Evolutionary conservation across 1,140 invertebrate species (phyloP).

Genomic region (Phthorimaea operculella): DNA sequence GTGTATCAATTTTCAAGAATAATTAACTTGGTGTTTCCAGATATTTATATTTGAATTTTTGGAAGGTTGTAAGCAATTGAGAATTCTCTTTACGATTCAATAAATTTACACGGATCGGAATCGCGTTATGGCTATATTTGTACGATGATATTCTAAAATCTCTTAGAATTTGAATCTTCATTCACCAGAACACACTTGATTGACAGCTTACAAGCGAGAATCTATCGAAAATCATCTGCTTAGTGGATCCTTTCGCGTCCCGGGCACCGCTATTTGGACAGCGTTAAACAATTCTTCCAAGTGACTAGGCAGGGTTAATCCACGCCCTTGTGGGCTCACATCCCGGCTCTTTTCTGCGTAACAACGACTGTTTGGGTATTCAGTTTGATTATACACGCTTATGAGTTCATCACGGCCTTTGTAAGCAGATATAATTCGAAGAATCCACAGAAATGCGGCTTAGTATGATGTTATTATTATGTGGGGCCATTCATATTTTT

Average conservation of each 20-base stretch:
- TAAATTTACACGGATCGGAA: too few species aligned
- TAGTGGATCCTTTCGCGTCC: conserved; percentile 46
- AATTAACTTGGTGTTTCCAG: too few species aligned
- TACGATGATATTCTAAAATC: conserved; percentile 11
- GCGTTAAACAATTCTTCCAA: conserved; percentile 65
- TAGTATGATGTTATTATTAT: too few species aligned
- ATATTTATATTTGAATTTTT: too few species aligned
- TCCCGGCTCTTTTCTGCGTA: conserved; percentile 29
- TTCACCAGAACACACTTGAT: conserved; percentile 40
- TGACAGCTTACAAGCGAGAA: conserved; percentile 44
- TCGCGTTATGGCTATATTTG: not conserved
- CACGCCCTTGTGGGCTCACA: conserved; percentile 38
- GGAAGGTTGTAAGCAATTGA: too few species aligned
- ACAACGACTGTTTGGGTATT: conserved; percentile 48
- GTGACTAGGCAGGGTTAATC: conserved; percentile 47
- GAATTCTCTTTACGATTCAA: too few species aligned
- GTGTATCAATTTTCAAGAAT: too few species aligned
- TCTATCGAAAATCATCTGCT: conserved; percentile 60
- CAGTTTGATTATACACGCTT: conserved; percentile 51
- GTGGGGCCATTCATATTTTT: too few species aligned
- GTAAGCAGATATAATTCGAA: conserved; percentile 12
- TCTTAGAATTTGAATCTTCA: conserved; percentile 15
- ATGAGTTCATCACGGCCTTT: conserved; percentile 29
- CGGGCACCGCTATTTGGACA: conserved; percentile 57
- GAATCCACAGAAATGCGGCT: not conserved